Base-by-base conservation (phyloP, 2,888 invertebrate genomes). In the Ectemnius lituratus region DNA sequence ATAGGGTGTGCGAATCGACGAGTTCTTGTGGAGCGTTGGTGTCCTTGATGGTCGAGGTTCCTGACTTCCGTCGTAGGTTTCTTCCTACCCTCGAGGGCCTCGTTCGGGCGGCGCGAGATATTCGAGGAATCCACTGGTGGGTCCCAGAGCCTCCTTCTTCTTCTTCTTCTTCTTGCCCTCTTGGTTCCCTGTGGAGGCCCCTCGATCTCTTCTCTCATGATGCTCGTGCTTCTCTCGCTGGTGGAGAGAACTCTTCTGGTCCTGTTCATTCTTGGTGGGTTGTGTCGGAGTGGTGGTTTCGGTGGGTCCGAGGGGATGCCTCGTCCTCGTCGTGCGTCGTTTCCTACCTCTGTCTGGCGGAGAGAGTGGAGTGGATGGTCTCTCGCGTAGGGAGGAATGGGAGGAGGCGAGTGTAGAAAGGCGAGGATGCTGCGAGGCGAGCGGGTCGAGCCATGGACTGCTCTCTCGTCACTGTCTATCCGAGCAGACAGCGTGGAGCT, bases 401-500 rank as follows among this genome's bases (percentile, higher is more conserved):
- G 23, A 23, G 23, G 23, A 23, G 23, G 23, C 23, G 8, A 4
- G 37, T 6, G 37, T 4, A 37, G 37, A 37, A 37, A 37, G 37
- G 37, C 75, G 75, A 75, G 79, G 72, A 75, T 60, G 63, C 76
- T 1, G 67, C 71, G 72, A 73, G 71, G 61, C 70, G 78, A 83
- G 82, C 73, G 81, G 83, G 83, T 78, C 79, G 78, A 84, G 80
- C 77, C 73, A 84, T 81, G 84, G 70, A 37, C 37, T 79, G 80
- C 83, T 79, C 88, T 89, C 89, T 90, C 90, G 90, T 90, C 90
- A 90, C 88, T 90, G 90, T 90, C 90, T 89, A 90, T 90, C 90
- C 87, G 88, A 88, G 88, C 89, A 90, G 90, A 90, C 90, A 90
- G 90, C 90, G 90, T 90, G 90, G 90, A 89, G 90, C 88, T 89